Evolutionary conservation across 1,140 invertebrate species (phyloP), one percentile per base, ranked within the genome.

Genomic region (Sarcophaga bullata): DNA sequence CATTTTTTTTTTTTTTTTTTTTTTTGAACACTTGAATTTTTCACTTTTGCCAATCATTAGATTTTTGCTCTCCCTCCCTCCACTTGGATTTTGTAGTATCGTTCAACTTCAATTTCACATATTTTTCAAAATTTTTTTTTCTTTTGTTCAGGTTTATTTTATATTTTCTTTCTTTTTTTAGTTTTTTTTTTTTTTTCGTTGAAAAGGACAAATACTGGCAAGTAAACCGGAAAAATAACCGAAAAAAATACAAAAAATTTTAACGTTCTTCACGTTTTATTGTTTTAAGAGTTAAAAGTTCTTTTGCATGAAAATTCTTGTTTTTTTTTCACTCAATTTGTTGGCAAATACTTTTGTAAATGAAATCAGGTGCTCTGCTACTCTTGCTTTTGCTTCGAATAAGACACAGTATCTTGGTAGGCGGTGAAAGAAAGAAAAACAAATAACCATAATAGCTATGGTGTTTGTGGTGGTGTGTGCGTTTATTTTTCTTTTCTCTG

Each of bases 71-170:
- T 19, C n/a, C 2, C n/a, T 58, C n/a, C n/a, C 13, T 58, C 11
- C 52, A 58, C n/a, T 37, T 37, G 25, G 25, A 37, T 37, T 68
- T 68, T 68, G 17, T 8, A 7, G 15, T 19, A 3, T 25, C n/a
- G 62, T 68, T 19, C 62, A 68, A n/a, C 54, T 58, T 13, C 54
- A 68, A 19, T 68, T 68, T 10, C 62, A 68, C 62, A 68, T n/a
- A n/a, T 68, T 68, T n/a, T n/a, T 9, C 25, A 17, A 68, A 68
- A 68, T 68, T 25, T 68, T 68, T 68, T 68, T 68, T 68, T n/a
- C n/a, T n/a, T 9, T 68, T 68, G 62, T 68, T 52, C 13, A 10
- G n/a, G 62, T 68, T 68, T 37, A 4, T 37, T 37, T 37, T 37
- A n/a, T n/a, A n/a, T 4, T 4, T 37, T 37, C 25, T 37, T 37